Evolutionary conservation across 2,888 invertebrate species (phyloP).

Genomic region (Omphaloscelis lunosa): DNA sequence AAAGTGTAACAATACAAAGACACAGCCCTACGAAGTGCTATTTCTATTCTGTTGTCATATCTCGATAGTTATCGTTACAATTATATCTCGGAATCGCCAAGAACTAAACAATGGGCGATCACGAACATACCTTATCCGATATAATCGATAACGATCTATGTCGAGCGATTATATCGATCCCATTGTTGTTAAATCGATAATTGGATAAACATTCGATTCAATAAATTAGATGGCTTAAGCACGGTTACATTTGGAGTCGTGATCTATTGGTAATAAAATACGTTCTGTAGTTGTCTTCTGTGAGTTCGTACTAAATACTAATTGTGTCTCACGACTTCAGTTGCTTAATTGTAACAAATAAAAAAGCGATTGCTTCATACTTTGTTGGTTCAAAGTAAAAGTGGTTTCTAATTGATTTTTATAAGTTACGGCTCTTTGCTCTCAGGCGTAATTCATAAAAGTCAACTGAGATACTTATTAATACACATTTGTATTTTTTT

Average conservation of each 20-base stretch:
- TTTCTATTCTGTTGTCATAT: conserved; percentile 61
- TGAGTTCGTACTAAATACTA: conserved; percentile 42
- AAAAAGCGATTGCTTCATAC: conserved; percentile 35
- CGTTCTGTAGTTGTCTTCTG: conserved; percentile 24
- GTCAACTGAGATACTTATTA: conserved; percentile 4
- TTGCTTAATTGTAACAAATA: conserved; percentile 56
- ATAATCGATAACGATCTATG: conserved; percentile 66
- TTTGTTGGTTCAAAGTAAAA: conserved; percentile 45
- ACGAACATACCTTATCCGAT: conserved; percentile 67
- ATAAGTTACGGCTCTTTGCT: conserved; percentile 22
- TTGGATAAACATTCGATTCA: conserved; percentile 70
- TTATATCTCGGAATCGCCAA: conserved; percentile 61
- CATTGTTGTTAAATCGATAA: conserved; percentile 70
- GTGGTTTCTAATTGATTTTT: conserved; percentile 52
- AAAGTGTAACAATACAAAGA: conserved; percentile 57
- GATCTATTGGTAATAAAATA: conserved; percentile 61
- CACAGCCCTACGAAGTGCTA: conserved; percentile 52
- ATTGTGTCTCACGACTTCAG: conserved; percentile 52
- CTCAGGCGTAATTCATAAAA: conserved; percentile 13
- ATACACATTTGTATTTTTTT: conserved; percentile 5
- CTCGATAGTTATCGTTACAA: conserved; percentile 63
- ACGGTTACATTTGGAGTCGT: conserved; percentile 61
- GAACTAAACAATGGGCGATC: conserved; percentile 67
- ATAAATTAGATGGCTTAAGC: conserved; percentile 66
- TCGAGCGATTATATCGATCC: conserved; percentile 69